Conservation (phyloP, 2,113 vertebrate genomes). For the Tetrax tetrax region DNA sequence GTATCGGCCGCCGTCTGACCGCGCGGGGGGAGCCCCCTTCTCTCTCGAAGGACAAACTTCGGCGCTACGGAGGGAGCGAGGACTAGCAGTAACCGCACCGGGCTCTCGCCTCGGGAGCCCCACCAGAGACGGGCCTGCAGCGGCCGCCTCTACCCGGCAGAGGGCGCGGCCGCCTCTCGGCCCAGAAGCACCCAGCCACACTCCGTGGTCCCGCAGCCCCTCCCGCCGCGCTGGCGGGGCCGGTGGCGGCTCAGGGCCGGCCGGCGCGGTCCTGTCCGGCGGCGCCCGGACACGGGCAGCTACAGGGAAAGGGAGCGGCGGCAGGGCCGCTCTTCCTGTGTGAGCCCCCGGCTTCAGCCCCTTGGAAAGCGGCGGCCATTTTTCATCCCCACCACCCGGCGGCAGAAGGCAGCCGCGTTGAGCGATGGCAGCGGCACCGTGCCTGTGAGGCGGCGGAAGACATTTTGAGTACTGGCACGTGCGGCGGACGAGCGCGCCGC, state of each 20-base stretch:
- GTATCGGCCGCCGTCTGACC: fast-evolving
- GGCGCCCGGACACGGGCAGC: not conserved
- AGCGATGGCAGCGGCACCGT: not conserved
- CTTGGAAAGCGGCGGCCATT: not conserved
- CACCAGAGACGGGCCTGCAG: not conserved
- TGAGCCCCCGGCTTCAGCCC: no score
- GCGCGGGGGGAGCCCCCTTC: not conserved
- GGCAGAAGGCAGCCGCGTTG: not conserved
- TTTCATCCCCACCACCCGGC: fast-evolving
- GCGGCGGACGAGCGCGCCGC: no score
- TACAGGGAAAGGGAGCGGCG: not conserved
- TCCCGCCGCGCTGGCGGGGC: not conserved
- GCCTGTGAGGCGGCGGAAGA: not conserved
- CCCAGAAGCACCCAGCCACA: no score
- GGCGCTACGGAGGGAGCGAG: fast-evolving
- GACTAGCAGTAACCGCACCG: not conserved
- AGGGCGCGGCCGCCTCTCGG: not conserved
- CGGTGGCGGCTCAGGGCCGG: not conserved
- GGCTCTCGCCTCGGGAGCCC: not conserved
- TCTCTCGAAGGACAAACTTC: not conserved
- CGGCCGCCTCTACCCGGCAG: not conserved
- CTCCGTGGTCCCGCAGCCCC: not conserved
- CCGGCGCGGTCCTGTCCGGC: not conserved
- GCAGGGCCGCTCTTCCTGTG: fast-evolving
- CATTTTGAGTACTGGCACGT: not conserved